Base-by-base conservation (phyloP, 2,113 vertebrate species). In the Hypomesus transpacificus region DNA sequence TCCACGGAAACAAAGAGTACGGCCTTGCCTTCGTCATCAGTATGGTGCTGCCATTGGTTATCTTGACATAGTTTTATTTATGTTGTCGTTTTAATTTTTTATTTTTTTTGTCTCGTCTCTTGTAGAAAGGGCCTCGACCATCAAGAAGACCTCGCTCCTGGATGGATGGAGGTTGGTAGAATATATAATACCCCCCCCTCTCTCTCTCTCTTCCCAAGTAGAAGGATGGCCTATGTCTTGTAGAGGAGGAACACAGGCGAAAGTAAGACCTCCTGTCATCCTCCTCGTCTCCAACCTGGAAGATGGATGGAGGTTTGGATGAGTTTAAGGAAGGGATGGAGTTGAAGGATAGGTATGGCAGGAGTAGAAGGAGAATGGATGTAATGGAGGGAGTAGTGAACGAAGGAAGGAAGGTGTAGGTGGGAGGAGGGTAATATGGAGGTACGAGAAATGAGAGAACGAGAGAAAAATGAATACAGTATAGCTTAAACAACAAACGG, bases 171-270 rank as follows among this genome's bases (percentile, higher is more conserved):
- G 77, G 86, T 74, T 28, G 72, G 82, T 83, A 82, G 79, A 84
- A 82, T 53, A 80, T 75, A 71, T 11, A 46, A 46, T 46, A 46
- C 39, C 9, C 39, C 9, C 39, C 39, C 39, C 39, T 2, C 9
- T 13, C 9, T 84, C 74, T 83, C 75, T 83, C 63, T 85, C 81
- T 76, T 80, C 70, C 75, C 57, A n/a, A 78, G 73, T 85, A 84
- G 69, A 78, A 74, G 83, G 39, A 46, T 46, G 39, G 39, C 8
- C 39, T 46, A 1, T 46, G 39, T 46, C 39, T 46, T 1, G 9
- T 13, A 46, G 39, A 46, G 39, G 9, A 46, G 39, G 39, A 46
- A 46, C 39, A 46, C 39, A 46, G 8, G 39, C 9, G 9, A 2
- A 46, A 46, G 39, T 46, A 46, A 46, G 39, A 46, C 39, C 39